These are phyloP conservation scores for Dipus sagitta DNA, from an alignment of 2,797 vertebrate species.

Conservation along the genomic window DNA sequence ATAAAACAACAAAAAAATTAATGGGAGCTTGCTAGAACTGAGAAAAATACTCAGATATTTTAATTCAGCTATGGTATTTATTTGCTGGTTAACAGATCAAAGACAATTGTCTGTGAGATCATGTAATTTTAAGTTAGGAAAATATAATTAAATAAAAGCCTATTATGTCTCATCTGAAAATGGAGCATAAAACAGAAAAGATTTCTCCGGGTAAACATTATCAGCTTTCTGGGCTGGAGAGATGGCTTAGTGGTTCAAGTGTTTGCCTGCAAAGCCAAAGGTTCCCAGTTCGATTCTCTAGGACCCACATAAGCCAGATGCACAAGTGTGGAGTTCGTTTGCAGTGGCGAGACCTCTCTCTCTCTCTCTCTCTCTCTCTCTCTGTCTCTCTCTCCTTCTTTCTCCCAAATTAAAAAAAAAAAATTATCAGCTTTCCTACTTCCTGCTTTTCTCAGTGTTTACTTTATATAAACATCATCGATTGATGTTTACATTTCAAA, in stretches of 20 bases:
- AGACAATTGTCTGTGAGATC: neutral
- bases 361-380: too few species aligned
- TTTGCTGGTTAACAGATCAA: neutral
- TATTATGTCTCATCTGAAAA: too few species aligned
- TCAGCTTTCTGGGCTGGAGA: neutral
- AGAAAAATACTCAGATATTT: neutral
- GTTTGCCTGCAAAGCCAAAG: too few species aligned
- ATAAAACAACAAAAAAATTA: neutral
- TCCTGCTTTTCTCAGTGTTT: too few species aligned
- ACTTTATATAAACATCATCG: neutral
- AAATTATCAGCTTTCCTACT: slow-evolving; percentile 23
- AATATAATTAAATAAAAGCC: neutral
- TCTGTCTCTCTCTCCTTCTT: too few species aligned
- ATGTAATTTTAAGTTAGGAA: neutral
- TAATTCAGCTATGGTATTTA: neutral
- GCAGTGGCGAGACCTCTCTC: too few species aligned
- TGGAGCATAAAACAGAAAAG: too few species aligned
- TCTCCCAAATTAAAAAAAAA: too few species aligned
- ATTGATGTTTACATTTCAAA: neutral
- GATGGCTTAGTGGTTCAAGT: too few species aligned
- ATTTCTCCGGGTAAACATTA: neutral
- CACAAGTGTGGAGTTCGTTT: too few species aligned
- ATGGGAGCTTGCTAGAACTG: neutral
- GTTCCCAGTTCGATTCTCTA: too few species aligned
- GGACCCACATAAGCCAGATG: too few species aligned